Evolutionary conservation across 2,797 vertebrate genomes (phyloP), one percentile per base, ranked within the genome.

Genomic region (Sebastes kiyomatsui): DNA sequence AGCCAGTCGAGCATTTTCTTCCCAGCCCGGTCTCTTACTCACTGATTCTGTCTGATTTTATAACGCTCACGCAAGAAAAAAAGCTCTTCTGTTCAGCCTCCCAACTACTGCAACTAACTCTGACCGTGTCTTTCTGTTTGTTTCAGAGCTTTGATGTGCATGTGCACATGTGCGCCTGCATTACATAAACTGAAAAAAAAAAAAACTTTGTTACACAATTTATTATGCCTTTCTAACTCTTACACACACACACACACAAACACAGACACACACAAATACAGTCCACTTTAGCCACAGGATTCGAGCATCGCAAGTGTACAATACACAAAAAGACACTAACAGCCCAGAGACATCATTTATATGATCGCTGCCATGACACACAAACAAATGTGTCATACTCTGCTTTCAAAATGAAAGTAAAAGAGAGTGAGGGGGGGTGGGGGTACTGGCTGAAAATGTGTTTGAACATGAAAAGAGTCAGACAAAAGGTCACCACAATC

Each of bases 381-480:
- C 55, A 61, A 30, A 61, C 28, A 65, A 58, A 83, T 75, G 85
- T 87, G 78, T 90, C 85, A 84, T 25, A 83, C 75, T 87, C 25
- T 11, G 23, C 83, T 77, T 82, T 82, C 76, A 72, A 71, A 83
- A 81, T 77, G 49, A 79, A 68, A 49, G 22, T 70, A 38, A 33
- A 73, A 11, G 55, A 35, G 68, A 25, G 11, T 18, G 70, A 58
- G 64, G 55, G 61, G 61, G 9, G 28, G 1, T 14, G 23, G 46
- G 13, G 42, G 72, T 56, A 74, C 76, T 66, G 83, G 28, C 73
- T 86, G 75, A 67, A 84, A 81, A 84, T 75, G 81, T 77, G 75
- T 91, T 82, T 91, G 83, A 92, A 90, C 89, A 89, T 91, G 78
- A 92, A 92, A 89, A 91, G 80, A 87, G 86, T 88, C 87, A 82